Evolutionary conservation across 1,140 invertebrate species (phyloP).

Genomic region (Papilio xuthus): DNA sequence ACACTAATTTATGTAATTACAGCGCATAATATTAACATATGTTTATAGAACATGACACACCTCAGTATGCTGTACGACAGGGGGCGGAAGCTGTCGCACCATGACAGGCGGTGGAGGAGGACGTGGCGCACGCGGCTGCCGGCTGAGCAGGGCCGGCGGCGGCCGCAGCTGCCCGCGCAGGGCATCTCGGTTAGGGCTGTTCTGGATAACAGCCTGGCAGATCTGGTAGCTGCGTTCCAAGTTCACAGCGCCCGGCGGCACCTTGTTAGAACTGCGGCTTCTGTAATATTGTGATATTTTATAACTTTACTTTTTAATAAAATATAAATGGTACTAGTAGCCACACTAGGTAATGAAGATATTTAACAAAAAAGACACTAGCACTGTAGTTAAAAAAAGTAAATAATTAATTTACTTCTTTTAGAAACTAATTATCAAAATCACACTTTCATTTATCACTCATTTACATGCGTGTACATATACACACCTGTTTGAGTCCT

Average conservation of each 20-base stretch:
- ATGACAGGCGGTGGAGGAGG: constrained; percentile 74
- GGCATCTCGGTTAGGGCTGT: constrained; percentile 93
- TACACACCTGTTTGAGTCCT: constrained; percentile 71
- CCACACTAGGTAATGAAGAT: no score
- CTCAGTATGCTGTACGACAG: constrained; percentile 81
- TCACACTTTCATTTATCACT: background rate
- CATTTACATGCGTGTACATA: background rate
- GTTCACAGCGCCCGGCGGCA: constrained; percentile 94
- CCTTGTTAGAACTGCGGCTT: constrained; percentile 83
- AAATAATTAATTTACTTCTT: no score
- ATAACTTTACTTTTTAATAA: background rate
- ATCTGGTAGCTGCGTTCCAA: constrained; percentile 97
- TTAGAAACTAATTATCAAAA: no score
- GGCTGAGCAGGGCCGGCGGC: constrained; percentile 87
- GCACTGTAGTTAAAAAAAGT: background rate
- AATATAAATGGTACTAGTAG: no score
- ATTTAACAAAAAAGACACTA: no score
- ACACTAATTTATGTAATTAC: no score
- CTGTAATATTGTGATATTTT: constrained; percentile 49
- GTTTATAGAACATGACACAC: constrained; percentile 44
- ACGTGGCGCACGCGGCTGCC: constrained; percentile 55
- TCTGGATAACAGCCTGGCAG: constrained; percentile 96
- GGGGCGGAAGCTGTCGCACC: constrained; percentile 83
- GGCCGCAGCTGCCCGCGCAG: constrained; percentile 92
- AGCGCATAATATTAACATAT: no score